Conservation (phyloP, 2,888 invertebrate species). For the Eupithecia subumbrata region DNA sequence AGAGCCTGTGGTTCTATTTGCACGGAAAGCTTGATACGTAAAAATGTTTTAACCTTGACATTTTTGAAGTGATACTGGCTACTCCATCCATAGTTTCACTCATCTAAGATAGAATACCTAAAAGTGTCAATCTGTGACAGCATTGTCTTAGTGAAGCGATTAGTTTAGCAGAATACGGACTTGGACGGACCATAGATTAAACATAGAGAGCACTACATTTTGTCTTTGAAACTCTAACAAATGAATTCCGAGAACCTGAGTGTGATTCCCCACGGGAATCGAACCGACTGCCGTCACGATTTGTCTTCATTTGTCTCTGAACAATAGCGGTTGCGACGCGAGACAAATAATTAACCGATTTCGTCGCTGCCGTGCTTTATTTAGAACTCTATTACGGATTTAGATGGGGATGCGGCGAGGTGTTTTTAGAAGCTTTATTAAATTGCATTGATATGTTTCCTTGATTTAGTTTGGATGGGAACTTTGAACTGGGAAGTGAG, state of each 20-base stretch:
- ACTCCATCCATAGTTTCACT: too few species aligned
- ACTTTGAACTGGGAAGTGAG: background rate
- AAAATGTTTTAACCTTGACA: too few species aligned
- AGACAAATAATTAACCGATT: constrained; percentile 38
- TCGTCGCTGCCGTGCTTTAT: constrained; percentile 18
- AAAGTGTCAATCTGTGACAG: too few species aligned
- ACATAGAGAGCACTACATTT: background rate
- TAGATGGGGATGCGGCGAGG: background rate
- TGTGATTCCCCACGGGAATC: constrained; percentile 27
- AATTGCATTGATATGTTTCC: background rate
- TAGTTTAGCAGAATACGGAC: too few species aligned
- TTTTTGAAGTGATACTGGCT: too few species aligned
- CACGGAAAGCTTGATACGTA: too few species aligned
- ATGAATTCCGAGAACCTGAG: background rate
- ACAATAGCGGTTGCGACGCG: constrained; percentile 22
- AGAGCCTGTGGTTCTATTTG: too few species aligned
- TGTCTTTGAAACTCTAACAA: background rate
- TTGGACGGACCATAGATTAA: background rate
- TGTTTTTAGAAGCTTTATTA: constrained; percentile 1
- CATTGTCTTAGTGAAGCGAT: too few species aligned
- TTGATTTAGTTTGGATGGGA: background rate
- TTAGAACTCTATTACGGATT: constrained; percentile 15
- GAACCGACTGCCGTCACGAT: constrained; percentile 31
- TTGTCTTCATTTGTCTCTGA: constrained; percentile 41
- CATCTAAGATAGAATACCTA: too few species aligned